These are phyloP conservation scores for Nanorana parkeri DNA, from an alignment of 2,113 vertebrate species.

Conservation along the genomic window DNA sequence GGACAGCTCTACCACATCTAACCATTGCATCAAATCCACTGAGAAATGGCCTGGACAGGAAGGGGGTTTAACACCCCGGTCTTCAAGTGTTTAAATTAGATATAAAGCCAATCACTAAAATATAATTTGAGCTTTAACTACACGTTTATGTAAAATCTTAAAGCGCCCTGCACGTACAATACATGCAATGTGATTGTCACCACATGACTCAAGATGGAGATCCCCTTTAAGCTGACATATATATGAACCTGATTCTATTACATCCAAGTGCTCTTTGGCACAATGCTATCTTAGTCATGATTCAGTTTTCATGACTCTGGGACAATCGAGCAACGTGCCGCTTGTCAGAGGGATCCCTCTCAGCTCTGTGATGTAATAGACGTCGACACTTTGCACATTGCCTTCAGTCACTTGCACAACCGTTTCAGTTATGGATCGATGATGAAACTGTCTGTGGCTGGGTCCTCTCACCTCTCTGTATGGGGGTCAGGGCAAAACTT, in stretches of 20 bases:
- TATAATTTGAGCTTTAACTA: too few species aligned
- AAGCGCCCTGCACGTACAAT: too few species aligned
- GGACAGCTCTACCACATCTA: too few species aligned
- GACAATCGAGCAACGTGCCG: not conserved
- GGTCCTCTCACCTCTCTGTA: conserved; percentile 4
- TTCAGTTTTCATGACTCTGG: not conserved
- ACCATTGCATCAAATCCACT: too few species aligned
- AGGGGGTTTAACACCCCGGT: too few species aligned
- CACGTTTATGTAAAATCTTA: too few species aligned
- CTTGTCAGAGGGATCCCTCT: not conserved
- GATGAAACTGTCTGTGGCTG: not conserved
- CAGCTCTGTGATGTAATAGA: not conserved
- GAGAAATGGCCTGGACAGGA: too few species aligned
- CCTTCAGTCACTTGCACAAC: not conserved
- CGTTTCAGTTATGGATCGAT: not conserved
- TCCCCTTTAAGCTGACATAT: not conserved
- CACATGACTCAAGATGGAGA: too few species aligned
- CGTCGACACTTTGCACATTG: not conserved
- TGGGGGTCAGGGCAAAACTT: not conserved
- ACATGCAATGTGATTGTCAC: too few species aligned
- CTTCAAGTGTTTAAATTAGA: too few species aligned
- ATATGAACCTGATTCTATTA: not conserved
- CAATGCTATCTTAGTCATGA: not conserved
- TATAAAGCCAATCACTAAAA: too few species aligned
- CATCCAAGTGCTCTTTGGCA: not conserved